Evolutionary conservation across 2,888 invertebrate genomes (phyloP), one percentile per base, ranked within the genome.

Genomic region (Cylloceria caligata): DNA sequence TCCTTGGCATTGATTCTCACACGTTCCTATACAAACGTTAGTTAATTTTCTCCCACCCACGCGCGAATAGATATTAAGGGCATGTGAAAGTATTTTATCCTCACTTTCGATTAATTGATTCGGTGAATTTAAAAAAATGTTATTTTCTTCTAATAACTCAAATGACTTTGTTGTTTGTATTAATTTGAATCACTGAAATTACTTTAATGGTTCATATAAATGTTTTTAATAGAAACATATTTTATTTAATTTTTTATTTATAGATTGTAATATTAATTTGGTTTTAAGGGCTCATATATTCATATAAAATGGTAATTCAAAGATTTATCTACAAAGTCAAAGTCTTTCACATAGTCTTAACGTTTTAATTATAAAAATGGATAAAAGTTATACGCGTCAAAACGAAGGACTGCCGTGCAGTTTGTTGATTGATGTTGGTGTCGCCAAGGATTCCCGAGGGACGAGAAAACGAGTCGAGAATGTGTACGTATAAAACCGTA

Each of bases 1-100:
- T 82, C 80, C 76, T 83, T 79, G 80, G 84, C 79, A 83, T 84
- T 85, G 68, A 85, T 78, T 83, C 55, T 55, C 39, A 57, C 55
- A n/a, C 39, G 24, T 36, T 68, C 21, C 13, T 3, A 21, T 36
- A 52, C 24, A 52, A 39, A 68, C 55, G 24, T 55, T 55, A 19
- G n/a, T 69, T 24, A 9, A 52, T 69, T 36, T 64, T 21, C 2
- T 42, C 13, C 19, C 55, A 24, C 21, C 52, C 7, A 52, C 24
- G 30, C 69, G 69, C 55, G 27, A 45, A 47, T 39, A 52, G 57
- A 74, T 34, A 74, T 79, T 60, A 19, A 71, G 55, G 55, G 9
- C 55, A 42, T 5, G 55, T 21, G 19, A 71, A 42, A 71, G 42
- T 1, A 21, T 30, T 47, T 47, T 68, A 16, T 47, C 24, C 34